Percentiles rank a stretch among this genome's conserved stretches.
Conservation (phyloP, 2,888 invertebrate species). For the Drosophila kambysellisi region DNA sequence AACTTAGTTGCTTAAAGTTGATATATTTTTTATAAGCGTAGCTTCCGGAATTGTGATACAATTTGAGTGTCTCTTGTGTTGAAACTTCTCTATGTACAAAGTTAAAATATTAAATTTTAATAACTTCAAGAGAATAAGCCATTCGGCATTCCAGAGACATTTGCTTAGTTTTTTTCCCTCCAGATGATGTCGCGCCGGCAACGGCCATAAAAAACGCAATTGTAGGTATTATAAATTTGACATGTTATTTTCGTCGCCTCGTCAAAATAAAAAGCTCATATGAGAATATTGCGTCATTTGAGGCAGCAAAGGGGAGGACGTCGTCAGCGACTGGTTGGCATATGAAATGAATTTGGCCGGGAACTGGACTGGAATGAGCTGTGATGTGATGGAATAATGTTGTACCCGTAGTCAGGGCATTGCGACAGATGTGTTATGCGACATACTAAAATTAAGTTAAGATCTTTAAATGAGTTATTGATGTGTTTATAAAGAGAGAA, state of each 20-base stretch:
- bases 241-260: slow-evolving; percentile 77
- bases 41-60: not conserved
- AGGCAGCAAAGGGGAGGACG: not conserved
- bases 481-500: slow-evolving; percentile 11
- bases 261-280: slow-evolving; percentile 60
- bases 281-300: slow-evolving; percentile 57
- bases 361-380: slow-evolving; percentile 27
- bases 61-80: not conserved
- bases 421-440: slow-evolving; percentile 46
- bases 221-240: slow-evolving; percentile 77
- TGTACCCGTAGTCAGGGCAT: slow-evolving; percentile 7
- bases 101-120: no score
- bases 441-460: slow-evolving; percentile 42
- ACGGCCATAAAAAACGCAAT: slow-evolving; percentile 70
- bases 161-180: slow-evolving; percentile 16
- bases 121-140: slow-evolving; percentile 1
- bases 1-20: not conserved
- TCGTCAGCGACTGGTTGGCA: slow-evolving; percentile 40
- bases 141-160: not conserved
- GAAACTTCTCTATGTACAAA: not conserved
- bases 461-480: slow-evolving; percentile 44
- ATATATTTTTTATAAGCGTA: not conserved
- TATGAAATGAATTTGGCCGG: slow-evolving; percentile 51
- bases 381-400: slow-evolving; percentile 42
- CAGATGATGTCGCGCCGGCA: slow-evolving; percentile 38